phyloP scores from a whole-genome alignment of 2,888 invertebrate genomes.

The Trichogramma evanescens region DNA sequence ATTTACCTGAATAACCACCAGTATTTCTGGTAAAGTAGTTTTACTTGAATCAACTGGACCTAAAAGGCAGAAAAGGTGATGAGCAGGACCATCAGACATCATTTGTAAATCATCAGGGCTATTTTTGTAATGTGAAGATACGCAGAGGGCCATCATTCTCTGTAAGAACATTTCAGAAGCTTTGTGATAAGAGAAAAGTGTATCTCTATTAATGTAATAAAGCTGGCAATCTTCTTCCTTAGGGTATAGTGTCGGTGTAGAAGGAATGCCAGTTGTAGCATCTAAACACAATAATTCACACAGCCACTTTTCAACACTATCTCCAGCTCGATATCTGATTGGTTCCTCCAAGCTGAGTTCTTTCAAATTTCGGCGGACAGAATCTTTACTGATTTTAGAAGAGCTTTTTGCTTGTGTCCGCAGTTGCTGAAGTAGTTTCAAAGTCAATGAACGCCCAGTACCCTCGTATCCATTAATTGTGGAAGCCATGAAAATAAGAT shows the following conservation, averaged over 20 bases:
- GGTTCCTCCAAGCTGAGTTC: slow-evolving; percentile 78
- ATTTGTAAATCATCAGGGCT: slow-evolving; percentile 97
- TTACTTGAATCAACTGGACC: slow-evolving; percentile 72
- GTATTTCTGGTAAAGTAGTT: slow-evolving; percentile 76
- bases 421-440: slow-evolving; percentile 89
- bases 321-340: slow-evolving; percentile 76
- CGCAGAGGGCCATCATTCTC: slow-evolving; percentile 84
- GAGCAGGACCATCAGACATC: slow-evolving; percentile 97
- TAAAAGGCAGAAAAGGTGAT: slow-evolving; percentile 92
- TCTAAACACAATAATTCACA: slow-evolving; percentile 86
- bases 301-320: slow-evolving; percentile 86
- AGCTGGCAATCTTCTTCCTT: slow-evolving; percentile 83
- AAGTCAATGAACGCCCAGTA: slow-evolving; percentile 89
- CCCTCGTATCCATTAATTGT: slow-evolving; percentile 99
- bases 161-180: slow-evolving; percentile 89
- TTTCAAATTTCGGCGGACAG: slow-evolving; percentile 51
- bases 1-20: slow-evolving; percentile 78
- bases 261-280: slow-evolving; percentile 60
- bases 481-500: slow-evolving; percentile 90
- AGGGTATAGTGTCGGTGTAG: slow-evolving; percentile 74
- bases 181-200: slow-evolving; percentile 92
- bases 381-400: slow-evolving; percentile 51
- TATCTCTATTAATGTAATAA: slow-evolving; percentile 81
- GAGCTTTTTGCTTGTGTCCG: slow-evolving; percentile 48
- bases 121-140: slow-evolving; percentile 98